Evolutionary conservation across 2,797 vertebrate genomes (phyloP).

Genomic region (Otolemur crassicaudatus): DNA sequence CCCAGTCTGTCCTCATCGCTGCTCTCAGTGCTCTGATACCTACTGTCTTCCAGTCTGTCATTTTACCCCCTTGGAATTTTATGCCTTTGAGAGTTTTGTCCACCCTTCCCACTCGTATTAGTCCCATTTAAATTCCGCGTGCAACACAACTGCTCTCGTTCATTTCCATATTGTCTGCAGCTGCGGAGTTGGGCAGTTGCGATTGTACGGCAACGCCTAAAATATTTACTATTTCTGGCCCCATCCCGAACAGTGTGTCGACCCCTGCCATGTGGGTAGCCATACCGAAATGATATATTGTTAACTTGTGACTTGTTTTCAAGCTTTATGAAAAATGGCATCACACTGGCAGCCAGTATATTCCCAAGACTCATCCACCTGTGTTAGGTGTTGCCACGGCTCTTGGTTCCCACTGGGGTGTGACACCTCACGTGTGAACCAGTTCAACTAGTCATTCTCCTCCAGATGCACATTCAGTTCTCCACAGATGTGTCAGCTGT

Average conservation of each 20-base stretch:
- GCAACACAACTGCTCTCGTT: too few relatives aligned
- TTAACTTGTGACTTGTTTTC: neutral
- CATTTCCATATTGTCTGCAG: fast-evolving
- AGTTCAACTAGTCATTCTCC: neutral
- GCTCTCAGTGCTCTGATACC: fast-evolving
- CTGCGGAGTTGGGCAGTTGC: neutral
- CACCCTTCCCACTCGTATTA: neutral
- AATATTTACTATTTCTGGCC: neutral
- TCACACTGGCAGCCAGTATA: neutral
- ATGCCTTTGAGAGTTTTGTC: neutral
- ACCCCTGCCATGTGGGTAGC: fast-evolving
- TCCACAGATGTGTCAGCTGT: fast-evolving
- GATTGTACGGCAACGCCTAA: neutral
- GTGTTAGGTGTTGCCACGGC: fast-evolving
- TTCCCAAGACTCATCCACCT: neutral
- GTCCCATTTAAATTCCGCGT: neutral
- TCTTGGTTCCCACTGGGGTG: neutral
- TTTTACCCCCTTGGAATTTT: neutral
- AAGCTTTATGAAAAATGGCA: neutral
- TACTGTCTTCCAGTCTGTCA: neutral
- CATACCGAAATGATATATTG: fast-evolving
- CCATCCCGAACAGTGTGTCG: fast-evolving
- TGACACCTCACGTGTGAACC: fast-evolving
- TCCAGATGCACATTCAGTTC: neutral
- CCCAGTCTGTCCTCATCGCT: neutral